Evolutionary conservation across 2,888 invertebrate genomes (phyloP).

Genomic region (Pocota personata): DNA sequence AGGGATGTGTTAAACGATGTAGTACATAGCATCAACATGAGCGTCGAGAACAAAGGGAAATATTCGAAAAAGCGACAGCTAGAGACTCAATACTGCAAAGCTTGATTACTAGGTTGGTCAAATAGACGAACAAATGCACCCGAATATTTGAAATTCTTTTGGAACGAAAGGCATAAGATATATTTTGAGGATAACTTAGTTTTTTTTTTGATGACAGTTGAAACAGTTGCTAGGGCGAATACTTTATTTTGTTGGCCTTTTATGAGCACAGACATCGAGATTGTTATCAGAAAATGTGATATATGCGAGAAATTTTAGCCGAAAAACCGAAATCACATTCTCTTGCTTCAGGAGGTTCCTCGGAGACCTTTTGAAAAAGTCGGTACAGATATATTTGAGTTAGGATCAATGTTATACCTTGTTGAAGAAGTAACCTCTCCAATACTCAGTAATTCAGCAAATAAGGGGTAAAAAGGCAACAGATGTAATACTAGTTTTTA

Average conservation of each 20-base stretch:
- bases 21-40: constrained; percentile 30
- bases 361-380: constrained; percentile 37
- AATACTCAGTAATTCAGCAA: neutral
- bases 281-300: constrained; percentile 9
- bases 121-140: constrained; percentile 54
- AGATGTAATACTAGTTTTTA: constrained; percentile 16
- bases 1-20: neutral
- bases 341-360: constrained; percentile 9
- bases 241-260: constrained; percentile 31
- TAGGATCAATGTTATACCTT: constrained; percentile 13
- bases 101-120: constrained; percentile 59
- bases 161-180: neutral
- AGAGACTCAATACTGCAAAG: too few relatives aligned
- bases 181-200: constrained; percentile 29
- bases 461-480: neutral
- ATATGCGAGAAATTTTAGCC: constrained; percentile 17
- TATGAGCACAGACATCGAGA: constrained; percentile 11
- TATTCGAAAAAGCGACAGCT: too few relatives aligned
- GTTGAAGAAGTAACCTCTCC: too few relatives aligned
- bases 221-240: constrained; percentile 1
- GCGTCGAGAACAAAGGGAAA: too few relatives aligned
- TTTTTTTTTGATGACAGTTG: neutral
- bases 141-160: constrained; percentile 1
- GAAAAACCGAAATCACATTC: too few relatives aligned
- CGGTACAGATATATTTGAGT: too few relatives aligned